Percentiles rank a stretch among this genome's conserved stretches.
Evolutionary conservation across 2,113 vertebrate genomes (phyloP).

Genomic region (Probosciger aterrimus): DNA sequence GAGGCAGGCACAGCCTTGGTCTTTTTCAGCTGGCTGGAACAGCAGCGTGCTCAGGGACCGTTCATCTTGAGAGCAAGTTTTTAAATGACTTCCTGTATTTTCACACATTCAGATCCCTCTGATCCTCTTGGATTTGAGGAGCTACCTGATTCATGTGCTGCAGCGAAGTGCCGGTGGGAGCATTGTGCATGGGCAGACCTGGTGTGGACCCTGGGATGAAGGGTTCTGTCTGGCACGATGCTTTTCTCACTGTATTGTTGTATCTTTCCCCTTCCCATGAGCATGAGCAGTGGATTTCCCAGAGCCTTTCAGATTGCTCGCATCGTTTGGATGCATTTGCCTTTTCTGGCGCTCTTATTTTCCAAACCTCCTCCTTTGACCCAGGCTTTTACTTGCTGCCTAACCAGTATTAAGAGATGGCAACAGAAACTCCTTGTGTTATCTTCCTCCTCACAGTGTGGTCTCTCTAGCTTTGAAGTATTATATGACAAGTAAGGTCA

Average conservation of each 20-base stretch:
- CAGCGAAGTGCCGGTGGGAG: background rate
- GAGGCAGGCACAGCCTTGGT: background rate
- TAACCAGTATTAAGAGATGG: background rate
- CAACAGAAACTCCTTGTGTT: background rate
- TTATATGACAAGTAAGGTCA: background rate
- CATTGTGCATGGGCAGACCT: rapidly evolving
- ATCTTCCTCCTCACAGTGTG: background rate
- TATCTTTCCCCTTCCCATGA: background rate
- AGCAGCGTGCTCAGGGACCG: background rate
- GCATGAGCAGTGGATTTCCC: background rate
- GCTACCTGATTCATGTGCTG: background rate
- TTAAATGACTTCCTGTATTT: background rate
- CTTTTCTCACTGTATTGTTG: background rate
- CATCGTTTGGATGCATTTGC: background rate
- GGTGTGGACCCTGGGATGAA: background rate
- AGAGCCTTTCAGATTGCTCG: background rate
- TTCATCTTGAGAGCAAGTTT: background rate
- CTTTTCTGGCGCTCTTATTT: background rate
- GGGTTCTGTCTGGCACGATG: no score
- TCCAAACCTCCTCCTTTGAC: background rate
- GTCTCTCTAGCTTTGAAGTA: background rate
- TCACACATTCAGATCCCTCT: background rate
- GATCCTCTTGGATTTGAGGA: background rate
- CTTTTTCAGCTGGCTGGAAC: background rate
- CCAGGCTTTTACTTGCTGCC: background rate